Conservation (phyloP, 2,797 vertebrate species). For the Characodon lateralis region DNA sequence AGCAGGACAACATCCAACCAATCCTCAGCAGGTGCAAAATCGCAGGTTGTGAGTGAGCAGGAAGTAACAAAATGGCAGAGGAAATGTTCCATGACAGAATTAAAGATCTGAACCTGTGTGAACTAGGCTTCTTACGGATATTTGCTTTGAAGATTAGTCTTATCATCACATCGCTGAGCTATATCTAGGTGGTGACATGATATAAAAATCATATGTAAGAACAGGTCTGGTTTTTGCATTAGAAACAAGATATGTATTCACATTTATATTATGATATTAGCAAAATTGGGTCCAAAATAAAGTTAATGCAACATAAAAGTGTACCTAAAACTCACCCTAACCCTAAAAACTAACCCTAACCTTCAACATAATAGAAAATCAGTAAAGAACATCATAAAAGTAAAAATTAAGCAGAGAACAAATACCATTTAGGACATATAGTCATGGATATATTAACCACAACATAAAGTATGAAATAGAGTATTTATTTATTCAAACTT, state of each 20-base stretch:
- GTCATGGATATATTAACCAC: too few relatives aligned
- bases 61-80: conserved; percentile 49
- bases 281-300: background rate
- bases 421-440: too few relatives aligned
- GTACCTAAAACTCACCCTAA: too few relatives aligned
- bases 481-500: too few relatives aligned
- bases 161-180: conserved; percentile 41
- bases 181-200: conserved; percentile 30
- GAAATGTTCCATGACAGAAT: conserved; percentile 65
- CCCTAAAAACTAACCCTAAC: too few relatives aligned
- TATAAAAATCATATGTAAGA: conserved; percentile 17
- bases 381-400: too few relatives aligned
- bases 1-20: conserved; percentile 53
- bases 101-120: conserved; percentile 53
- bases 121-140: conserved; percentile 58
- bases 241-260: background rate
- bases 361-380: too few relatives aligned
- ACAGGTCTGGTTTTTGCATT: background rate
- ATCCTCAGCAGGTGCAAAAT: conserved; percentile 41
- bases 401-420: too few relatives aligned
- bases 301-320: too few relatives aligned
- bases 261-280: background rate
- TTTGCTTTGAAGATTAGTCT: conserved; percentile 67
- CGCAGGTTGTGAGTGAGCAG: conserved; percentile 36
- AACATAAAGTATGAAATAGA: too few relatives aligned